Conservation (phyloP, 2,797 vertebrate species). For the Delichon dasypus region DNA sequence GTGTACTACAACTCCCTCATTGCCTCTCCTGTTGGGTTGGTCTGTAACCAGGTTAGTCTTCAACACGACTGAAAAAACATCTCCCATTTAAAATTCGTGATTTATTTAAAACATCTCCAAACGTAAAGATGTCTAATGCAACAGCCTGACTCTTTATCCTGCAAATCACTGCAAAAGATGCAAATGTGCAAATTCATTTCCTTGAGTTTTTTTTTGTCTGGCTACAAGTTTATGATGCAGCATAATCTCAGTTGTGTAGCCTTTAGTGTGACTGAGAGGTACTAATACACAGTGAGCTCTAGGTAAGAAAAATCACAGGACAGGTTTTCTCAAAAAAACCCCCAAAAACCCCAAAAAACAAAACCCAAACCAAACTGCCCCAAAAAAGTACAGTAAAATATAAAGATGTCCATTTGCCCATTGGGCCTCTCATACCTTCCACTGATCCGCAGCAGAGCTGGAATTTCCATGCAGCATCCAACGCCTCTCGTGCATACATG, state of each 20-base stretch:
- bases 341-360: background rate
- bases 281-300: background rate
- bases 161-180: background rate
- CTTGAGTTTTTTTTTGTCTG: background rate
- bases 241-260: rapidly evolving
- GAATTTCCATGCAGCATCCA: background rate
- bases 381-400: background rate
- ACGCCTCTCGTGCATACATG: background rate
- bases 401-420: background rate
- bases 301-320: background rate
- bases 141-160: background rate
- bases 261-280: background rate
- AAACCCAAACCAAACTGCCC: background rate
- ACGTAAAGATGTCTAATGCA: background rate
- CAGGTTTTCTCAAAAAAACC: background rate
- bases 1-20: background rate
- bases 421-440: background rate
- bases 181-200: background rate
- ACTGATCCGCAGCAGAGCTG: background rate
- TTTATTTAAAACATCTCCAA: background rate
- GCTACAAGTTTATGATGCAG: background rate
- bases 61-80: background rate
- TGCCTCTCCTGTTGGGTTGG: background rate
- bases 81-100: background rate
- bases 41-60: background rate